Conservation (phyloP, 2,797 vertebrate species). For the Mastacembelus armatus region DNA sequence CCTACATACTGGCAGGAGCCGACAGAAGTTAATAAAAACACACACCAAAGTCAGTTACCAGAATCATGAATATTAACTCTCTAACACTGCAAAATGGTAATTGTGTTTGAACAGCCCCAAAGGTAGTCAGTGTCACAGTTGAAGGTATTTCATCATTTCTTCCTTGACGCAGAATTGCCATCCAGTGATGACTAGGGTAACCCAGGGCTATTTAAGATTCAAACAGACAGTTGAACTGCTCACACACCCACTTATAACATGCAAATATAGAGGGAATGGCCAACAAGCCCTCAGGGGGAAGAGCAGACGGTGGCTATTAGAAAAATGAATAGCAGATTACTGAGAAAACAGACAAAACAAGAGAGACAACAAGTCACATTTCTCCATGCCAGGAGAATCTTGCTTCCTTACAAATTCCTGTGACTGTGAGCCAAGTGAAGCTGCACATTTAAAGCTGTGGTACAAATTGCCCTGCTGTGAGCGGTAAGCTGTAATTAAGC, state of each 20-base stretch:
- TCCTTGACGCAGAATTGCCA: constrained; percentile 39
- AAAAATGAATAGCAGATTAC: constrained; percentile 58
- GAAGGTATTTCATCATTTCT: constrained; percentile 51
- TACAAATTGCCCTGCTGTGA: constrained; percentile 39
- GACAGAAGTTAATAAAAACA: constrained; percentile 32
- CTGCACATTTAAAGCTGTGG: constrained; percentile 42
- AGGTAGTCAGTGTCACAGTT: constrained; percentile 47
- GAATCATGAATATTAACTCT: constrained; percentile 57
- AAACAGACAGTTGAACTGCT: constrained; percentile 69
- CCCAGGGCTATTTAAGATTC: constrained; percentile 74
- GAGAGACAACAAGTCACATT: constrained; percentile 60
- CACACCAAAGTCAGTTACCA: constrained; percentile 32
- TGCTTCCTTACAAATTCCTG: constrained; percentile 22
- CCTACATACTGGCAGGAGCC: constrained; percentile 21
- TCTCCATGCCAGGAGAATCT: constrained; percentile 53
- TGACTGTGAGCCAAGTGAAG: constrained; percentile 21
- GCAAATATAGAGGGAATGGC: constrained; percentile 71
- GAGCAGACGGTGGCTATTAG: constrained; percentile 68
- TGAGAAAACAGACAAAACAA: constrained; percentile 42
- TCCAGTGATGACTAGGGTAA: constrained; percentile 48
- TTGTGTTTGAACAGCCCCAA: constrained; percentile 63
- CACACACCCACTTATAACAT: constrained; percentile 68
- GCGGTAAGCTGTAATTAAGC: constrained; percentile 1
- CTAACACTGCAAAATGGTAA: constrained; percentile 43
- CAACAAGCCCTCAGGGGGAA: constrained; percentile 49